A percentile compares a stretch with the other conserved stretches of the same genome.
phyloP scores from a whole-genome alignment of 92 coral and sea anemone species.

The Galaxea fascicularis region DNA sequence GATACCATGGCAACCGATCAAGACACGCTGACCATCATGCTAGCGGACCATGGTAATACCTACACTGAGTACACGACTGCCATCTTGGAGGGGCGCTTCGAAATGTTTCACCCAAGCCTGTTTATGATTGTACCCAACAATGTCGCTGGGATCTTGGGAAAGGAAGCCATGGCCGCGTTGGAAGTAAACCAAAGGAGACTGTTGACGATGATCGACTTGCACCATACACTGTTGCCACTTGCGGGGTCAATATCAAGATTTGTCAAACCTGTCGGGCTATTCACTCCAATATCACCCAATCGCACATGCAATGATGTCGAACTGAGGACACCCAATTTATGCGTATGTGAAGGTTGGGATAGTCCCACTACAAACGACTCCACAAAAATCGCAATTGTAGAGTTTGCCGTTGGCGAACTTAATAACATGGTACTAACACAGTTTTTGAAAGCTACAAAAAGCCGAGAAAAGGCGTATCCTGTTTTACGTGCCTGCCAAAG shows the following conservation, averaged over 20 bases:
- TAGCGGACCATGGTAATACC: slow-evolving; percentile 94
- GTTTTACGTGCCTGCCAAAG: slow-evolving; percentile 66
- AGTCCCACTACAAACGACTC: slow-evolving; percentile 80
- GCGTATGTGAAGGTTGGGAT: slow-evolving; percentile 96
- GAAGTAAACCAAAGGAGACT: slow-evolving; percentile 80
- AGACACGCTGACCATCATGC: slow-evolving; percentile 77
- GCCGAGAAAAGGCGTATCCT: background rate
- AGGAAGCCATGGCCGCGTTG: slow-evolving; percentile 67
- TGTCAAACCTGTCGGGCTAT: slow-evolving; percentile 75
- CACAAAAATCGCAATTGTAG: slow-evolving; percentile 73
- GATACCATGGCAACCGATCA: slow-evolving; percentile 60
- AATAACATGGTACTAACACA: slow-evolving; percentile 73
- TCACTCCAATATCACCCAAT: slow-evolving; percentile 58
- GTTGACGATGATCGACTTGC: slow-evolving; percentile 81
- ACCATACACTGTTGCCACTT: slow-evolving; percentile 72
- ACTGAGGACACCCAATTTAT: slow-evolving; percentile 78
- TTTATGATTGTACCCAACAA: slow-evolving; percentile 77
- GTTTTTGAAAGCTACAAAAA: background rate
- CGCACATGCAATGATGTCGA: slow-evolving; percentile 82
- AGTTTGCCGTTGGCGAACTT: slow-evolving; percentile 90
- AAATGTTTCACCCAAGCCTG: slow-evolving; percentile 90
- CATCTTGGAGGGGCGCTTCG: slow-evolving; percentile 86
- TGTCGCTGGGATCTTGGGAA: slow-evolving; percentile 70
- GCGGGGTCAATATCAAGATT: slow-evolving; percentile 62
- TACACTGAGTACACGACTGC: slow-evolving; percentile 72